phyloP scores from a whole-genome alignment of 2,113 vertebrate species.

The Anhinga rufa region DNA sequence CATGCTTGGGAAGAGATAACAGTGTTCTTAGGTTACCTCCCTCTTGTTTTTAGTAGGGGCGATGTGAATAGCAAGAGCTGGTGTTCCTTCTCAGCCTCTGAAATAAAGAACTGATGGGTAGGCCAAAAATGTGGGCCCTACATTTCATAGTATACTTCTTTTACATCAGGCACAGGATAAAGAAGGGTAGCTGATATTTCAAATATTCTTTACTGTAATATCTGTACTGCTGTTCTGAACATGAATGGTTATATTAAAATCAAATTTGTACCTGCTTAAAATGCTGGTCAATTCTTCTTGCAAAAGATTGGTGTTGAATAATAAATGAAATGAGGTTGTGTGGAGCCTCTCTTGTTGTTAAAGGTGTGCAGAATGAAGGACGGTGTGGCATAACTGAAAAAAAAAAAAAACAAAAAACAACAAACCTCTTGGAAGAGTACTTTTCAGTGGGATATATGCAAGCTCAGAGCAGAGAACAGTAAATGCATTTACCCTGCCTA shows the following conservation, averaged over 20 bases:
- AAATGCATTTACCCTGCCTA: neutral
- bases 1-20: neutral
- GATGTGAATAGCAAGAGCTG: neutral
- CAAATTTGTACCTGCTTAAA: neutral
- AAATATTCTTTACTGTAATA: neutral
- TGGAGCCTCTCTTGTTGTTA: neutral
- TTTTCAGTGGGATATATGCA: neutral
- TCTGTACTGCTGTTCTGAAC: neutral
- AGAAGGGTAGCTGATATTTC: neutral
- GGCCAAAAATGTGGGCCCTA: neutral
- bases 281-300: neutral
- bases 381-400: neutral
- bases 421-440: neutral
- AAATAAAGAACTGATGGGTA: neutral
- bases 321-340: neutral
- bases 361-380: neutral
- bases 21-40: neutral
- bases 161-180: neutral
- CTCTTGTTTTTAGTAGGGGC: neutral
- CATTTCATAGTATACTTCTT: neutral
- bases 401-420: no score
- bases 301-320: neutral
- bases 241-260: neutral
- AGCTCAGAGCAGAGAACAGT: neutral
- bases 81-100: neutral